Conservation (phyloP, 2,888 invertebrate species). For the Cryptosula pallasiana region DNA sequence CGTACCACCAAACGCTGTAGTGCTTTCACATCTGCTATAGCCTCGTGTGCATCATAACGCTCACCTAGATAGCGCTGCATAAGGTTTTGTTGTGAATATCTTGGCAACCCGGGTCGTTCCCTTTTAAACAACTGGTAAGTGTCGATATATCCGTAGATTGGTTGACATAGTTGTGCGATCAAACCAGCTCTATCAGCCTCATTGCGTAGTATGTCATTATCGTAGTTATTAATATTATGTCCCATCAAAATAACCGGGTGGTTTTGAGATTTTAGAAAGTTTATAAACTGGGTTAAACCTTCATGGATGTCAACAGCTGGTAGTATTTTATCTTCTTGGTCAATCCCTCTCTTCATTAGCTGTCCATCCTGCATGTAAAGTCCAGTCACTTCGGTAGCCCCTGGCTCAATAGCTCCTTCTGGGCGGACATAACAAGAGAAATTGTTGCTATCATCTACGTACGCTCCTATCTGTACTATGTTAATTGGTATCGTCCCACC, state of each 20-base stretch:
- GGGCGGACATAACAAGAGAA: not conserved
- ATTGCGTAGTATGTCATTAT: not conserved
- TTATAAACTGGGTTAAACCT: not conserved
- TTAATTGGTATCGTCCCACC: not conserved
- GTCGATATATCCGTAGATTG: not conserved
- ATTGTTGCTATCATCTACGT: not conserved
- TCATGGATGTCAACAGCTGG: not conserved
- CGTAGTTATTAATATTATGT: not conserved
- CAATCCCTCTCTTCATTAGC: not conserved
- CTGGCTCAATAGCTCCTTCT: not conserved
- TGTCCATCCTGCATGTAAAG: not conserved
- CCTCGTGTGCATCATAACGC: slow-evolving; percentile 5
- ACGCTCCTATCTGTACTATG: not conserved
- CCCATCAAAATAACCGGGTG: not conserved
- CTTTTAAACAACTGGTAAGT: not conserved
- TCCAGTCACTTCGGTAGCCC: not conserved
- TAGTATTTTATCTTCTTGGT: not conserved
- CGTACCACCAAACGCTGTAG: not conserved
- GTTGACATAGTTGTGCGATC: not conserved
- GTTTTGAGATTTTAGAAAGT: not conserved
- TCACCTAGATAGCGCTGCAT: not conserved
- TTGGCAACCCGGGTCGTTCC: not conserved
- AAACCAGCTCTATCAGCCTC: not conserved
- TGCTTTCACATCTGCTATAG: not conserved
- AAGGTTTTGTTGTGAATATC: not conserved